phyloP scores from a whole-genome alignment of 2,888 invertebrate genomes.

The Monochamus alternatus region DNA sequence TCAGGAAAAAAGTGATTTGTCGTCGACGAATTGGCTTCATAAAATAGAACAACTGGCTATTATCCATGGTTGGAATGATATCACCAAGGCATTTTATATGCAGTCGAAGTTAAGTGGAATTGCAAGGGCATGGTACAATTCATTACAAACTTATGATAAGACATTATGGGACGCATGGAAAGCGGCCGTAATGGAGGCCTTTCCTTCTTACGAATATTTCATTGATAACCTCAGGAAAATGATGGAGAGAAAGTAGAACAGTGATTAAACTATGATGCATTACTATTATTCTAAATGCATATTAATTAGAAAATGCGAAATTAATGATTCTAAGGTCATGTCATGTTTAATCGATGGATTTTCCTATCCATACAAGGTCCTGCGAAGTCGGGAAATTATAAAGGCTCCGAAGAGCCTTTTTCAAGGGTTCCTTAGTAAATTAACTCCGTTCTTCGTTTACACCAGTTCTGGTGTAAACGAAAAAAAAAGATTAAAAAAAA shows the following conservation, averaged over 20 bases:
- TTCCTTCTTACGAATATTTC: conserved; percentile 54
- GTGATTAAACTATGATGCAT: conserved; percentile 11
- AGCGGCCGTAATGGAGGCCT: conserved; percentile 41
- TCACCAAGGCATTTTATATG: conserved; percentile 1
- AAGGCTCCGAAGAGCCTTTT: conserved; percentile 21
- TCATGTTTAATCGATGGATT: conserved; percentile 5
- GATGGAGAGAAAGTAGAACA: conserved; percentile 52
- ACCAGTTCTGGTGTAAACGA: too few species aligned
- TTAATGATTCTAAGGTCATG: neutral
- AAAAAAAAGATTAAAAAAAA: too few species aligned
- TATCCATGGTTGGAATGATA: conserved; percentile 4
- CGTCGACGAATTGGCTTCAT: neutral
- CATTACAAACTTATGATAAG: neutral
- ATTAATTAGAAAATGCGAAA: conserved; percentile 16
- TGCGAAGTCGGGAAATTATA: conserved; percentile 25
- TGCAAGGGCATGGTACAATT: neutral
- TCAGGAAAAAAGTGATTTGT: neutral
- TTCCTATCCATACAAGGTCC: neutral
- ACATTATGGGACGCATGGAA: conserved; percentile 55
- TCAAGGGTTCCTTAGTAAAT: conserved; percentile 22
- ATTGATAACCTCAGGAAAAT: conserved; percentile 57
- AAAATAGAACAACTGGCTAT: conserved; percentile 2
- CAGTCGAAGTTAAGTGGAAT: neutral
- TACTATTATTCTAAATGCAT: conserved; percentile 19
- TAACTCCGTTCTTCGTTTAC: neutral